These are phyloP conservation scores for Protobothrops mucrosquamatus DNA, from an alignment of 2,113 vertebrate species.

Conservation along the genomic window DNA sequence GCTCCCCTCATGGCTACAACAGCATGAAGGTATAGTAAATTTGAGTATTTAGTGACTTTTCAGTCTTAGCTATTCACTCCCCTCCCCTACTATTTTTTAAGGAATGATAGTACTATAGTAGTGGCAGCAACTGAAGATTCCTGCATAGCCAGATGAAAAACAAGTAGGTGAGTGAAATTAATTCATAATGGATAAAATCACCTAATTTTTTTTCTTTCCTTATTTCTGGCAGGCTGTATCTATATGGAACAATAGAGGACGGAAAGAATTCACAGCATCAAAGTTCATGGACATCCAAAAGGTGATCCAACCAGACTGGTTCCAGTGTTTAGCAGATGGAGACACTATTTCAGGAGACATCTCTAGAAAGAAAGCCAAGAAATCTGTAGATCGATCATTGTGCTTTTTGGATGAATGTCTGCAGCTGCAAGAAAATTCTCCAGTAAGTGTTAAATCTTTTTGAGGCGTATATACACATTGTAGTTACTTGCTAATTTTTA, in stretches of 20 bases:
- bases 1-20: conserved; percentile 80
- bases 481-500: not conserved
- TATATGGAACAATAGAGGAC: conserved; percentile 88
- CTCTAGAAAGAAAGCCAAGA: conserved; percentile 82
- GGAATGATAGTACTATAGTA: not conserved
- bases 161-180: not conserved
- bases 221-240: conserved; percentile 79
- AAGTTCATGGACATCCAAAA: conserved; percentile 90
- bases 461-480: rapidly evolving
- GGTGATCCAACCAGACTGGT: conserved; percentile 86
- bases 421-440: conserved; percentile 75
- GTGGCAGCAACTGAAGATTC: not conserved
- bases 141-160: not conserved
- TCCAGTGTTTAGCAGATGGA: conserved; percentile 92
- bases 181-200: not conserved
- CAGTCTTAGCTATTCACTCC: not conserved
- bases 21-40: conserved; percentile 84
- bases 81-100: not conserved
- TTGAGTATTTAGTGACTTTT: not conserved
- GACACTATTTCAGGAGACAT: conserved; percentile 77
- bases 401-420: conserved; percentile 88
- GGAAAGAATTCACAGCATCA: conserved; percentile 84
- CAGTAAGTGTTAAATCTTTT: conserved; percentile 67
- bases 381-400: conserved; percentile 90
- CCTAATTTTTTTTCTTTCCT: not conserved